A percentile compares a stretch with the other conserved stretches of the same genome.
Conservation (phyloP, 2,113 vertebrate species). For the Prochilodus magdalenae region DNA sequence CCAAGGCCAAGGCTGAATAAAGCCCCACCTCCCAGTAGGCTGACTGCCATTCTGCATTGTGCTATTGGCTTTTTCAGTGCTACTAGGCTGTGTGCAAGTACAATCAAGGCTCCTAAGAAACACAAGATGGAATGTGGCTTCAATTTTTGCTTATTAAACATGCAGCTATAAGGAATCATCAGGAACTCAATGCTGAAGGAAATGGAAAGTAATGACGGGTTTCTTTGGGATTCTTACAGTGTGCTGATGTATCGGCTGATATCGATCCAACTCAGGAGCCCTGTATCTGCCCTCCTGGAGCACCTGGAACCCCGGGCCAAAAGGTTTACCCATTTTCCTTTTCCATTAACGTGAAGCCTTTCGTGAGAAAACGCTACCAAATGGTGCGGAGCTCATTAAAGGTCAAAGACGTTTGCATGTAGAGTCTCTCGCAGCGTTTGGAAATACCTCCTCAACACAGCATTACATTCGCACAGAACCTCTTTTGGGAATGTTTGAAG, state of each 20-base stretch:
- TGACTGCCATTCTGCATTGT: not conserved
- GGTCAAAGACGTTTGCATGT: constrained; percentile 20
- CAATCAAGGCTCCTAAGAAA: not conserved
- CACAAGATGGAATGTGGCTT: constrained; percentile 24
- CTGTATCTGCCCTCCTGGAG: constrained; percentile 88
- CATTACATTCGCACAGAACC: constrained; percentile 41
- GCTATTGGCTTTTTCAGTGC: constrained; percentile 20
- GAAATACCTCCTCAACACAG: not conserved
- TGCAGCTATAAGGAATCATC: not conserved
- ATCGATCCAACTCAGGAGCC: constrained; percentile 82
- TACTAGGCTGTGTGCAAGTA: constrained; percentile 17
- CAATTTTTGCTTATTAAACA: not conserved
- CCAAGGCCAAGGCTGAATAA: not conserved
- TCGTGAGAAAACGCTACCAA: not conserved
- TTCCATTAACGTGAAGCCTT: not conserved
- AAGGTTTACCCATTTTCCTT: constrained; percentile 71
- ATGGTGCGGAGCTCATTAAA: not conserved
- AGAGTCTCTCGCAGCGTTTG: not conserved
- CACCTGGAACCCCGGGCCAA: constrained; percentile 84
- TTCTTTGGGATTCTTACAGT: constrained; percentile 73
- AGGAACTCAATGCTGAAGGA: not conserved
- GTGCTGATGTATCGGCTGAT: constrained; percentile 86
- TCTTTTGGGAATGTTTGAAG: constrained; percentile 53
- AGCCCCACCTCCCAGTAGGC: not conserved
- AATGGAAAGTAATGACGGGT: not conserved